Conservation (phyloP, 2,888 invertebrate genomes). For the Autographa gamma region DNA sequence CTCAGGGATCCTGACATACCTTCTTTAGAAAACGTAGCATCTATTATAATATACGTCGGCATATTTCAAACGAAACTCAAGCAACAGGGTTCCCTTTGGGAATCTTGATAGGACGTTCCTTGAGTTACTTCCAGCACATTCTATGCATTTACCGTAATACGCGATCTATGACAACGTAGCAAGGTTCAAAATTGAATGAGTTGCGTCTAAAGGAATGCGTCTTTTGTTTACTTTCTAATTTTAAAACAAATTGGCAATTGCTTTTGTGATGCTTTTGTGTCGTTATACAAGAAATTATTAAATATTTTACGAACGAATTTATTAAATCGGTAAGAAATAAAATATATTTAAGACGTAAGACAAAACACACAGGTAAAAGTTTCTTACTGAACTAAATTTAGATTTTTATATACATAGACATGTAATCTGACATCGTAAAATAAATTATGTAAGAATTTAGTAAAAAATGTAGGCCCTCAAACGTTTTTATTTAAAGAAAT, state of each 20-base stretch:
- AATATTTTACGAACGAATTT: background rate
- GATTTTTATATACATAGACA: no score
- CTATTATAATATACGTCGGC: background rate
- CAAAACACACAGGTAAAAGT: no score
- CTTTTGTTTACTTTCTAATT: background rate
- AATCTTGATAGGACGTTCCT: conserved; percentile 4
- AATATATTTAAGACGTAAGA: no score
- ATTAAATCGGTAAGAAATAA: no score
- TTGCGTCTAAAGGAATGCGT: background rate
- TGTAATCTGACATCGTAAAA: background rate
- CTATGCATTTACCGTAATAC: background rate
- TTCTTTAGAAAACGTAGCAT: background rate
- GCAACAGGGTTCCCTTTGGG: conserved; percentile 3
- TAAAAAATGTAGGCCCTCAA: background rate
- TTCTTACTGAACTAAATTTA: no score
- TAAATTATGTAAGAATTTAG: background rate
- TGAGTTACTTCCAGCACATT: background rate
- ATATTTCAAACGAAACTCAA: conserved; percentile 1
- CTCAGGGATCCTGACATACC: background rate
- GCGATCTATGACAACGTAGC: background rate
- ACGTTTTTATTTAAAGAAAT: background rate
- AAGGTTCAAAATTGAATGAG: conserved; percentile 1
- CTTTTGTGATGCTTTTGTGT: background rate
- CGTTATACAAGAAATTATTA: background rate
- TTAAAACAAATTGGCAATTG: conserved; percentile 1